Evolutionary conservation across 2,888 invertebrate genomes (phyloP), one percentile per base, ranked within the genome.

Genomic region (Protodeltote pygarga): DNA sequence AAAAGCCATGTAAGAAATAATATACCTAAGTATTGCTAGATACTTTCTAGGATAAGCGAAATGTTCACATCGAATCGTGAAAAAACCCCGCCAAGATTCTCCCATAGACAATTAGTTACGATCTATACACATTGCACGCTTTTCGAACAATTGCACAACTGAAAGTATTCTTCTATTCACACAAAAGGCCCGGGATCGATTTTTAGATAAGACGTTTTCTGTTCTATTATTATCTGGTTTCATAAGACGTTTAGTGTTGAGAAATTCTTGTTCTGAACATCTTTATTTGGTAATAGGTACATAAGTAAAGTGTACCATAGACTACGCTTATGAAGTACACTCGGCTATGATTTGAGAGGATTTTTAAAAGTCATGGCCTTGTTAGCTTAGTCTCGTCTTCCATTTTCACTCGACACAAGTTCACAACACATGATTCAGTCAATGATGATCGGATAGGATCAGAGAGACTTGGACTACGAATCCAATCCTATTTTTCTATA

Each of bases 171-270:
- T 69, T 48, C 54, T 54, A 51, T 62, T 65, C 60, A 61, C 62
- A 67, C 65, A 58, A 67, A 47, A 66, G 60, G 54, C 50, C 35
- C 24, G 17, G 24, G 52, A 60, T 64, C 28, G 70, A 72, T 72
- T 42, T 33, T 59, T 20, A 63, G 72, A 73, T 75, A 75, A 73
- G 55, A 65, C 33, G 45, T 50, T 58, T 57, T 57, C 34, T 50
- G 52, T 52, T 49, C 51, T 46, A 48, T 62, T 64, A 45, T 57
- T 53, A 39, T 55, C 39, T 29, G 34, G 38, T 51, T 65, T 54
- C 29, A 35, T 25, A 53, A 50, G 14, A 28, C 58, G 47, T 47
- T 51, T 44, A 44, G 31, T 20, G 38, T 57, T 51, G 44, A 40
- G 45, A 27, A 50, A 64, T 50, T 13, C 29, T 45, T 28, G 16